Evolutionary conservation across 1,140 invertebrate genomes (phyloP).

Genomic region (Linepithema humile): DNA sequence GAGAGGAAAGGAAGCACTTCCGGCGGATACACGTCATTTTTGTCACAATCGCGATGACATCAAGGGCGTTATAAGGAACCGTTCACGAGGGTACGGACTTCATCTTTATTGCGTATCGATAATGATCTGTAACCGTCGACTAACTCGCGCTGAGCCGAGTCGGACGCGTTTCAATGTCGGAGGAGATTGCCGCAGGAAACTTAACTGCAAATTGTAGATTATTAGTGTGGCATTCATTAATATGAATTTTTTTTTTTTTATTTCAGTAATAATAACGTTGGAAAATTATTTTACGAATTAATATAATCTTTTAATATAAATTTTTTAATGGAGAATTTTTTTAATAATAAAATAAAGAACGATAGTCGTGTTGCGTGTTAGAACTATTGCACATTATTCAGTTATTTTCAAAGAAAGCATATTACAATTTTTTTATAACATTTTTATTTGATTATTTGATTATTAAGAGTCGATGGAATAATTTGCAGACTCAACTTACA

Average conservation of each 20-base stretch:
- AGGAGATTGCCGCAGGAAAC: neutral
- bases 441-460: neutral
- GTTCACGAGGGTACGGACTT: constrained; percentile 11
- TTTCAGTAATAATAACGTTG: neutral
- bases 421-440: neutral
- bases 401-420: neutral
- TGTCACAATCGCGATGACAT: constrained; percentile 82
- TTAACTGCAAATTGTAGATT: constrained; percentile 9
- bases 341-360: neutral
- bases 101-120: constrained; percentile 46
- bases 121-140: constrained; percentile 48
- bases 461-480: neutral
- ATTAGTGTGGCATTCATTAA: neutral
- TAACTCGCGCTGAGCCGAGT: neutral
- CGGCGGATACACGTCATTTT: constrained; percentile 84
- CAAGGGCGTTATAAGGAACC: constrained; percentile 73
- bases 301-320: neutral
- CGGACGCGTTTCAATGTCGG: neutral
- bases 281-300: neutral
- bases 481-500: neutral
- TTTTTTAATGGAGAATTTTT: neutral
- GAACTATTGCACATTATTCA: no score
- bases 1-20: constrained; percentile 74
- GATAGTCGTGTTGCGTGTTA: no score
- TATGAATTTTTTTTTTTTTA: neutral